Evolutionary conservation across 2,797 vertebrate species (phyloP), one percentile per base, ranked within the genome.

Genomic region (Diplodus puntazzo): DNA sequence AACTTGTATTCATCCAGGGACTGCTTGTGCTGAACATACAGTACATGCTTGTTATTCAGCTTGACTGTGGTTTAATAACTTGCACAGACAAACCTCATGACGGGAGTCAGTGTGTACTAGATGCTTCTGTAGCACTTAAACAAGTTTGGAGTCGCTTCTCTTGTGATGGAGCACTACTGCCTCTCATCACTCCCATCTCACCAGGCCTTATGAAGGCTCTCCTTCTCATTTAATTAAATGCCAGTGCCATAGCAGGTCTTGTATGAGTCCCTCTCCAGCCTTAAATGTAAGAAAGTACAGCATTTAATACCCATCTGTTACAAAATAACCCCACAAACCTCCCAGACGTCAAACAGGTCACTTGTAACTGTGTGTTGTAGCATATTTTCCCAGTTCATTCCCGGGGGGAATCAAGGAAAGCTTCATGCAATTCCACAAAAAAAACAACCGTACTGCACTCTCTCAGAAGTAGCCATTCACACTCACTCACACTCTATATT

Each of bases 1-100:
- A 72, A 50, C 30, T 48, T 75, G 75, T 66, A 55, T 75, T 63
- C 17, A 46, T 50, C 43, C 30, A 50, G 68, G 46, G 57, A 18
- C 1, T 20, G 25, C 61, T 49, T 43, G 16, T 52, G 71, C 75
- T 54, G 77, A 84, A 64, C 48, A 53, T 10, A 43, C 27, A 59
- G 49, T 20, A 50, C 17, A 48, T 27, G 46, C 39, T 71, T 65
- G 3, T 73, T 83, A 59, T 77, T 76, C 49, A 1, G 61, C 52
- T n/a, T 62, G 45, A 34, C 50, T 43, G 16, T 2, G 25, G 27
- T 59, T 73, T 55, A 45, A 50, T 80, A 57, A 53, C 54, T 74
- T 53, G 20, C 13, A n/a, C 21, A 34, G 54, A 81, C 8, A 23
- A 62, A 45, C 3, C 21, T 23, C 8, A 4, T 18, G 30, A 42